A percentile compares a stretch with the other conserved stretches of the same genome.
Conservation (phyloP, 1,140 invertebrate species). For the Drosophila santomea region DNA sequence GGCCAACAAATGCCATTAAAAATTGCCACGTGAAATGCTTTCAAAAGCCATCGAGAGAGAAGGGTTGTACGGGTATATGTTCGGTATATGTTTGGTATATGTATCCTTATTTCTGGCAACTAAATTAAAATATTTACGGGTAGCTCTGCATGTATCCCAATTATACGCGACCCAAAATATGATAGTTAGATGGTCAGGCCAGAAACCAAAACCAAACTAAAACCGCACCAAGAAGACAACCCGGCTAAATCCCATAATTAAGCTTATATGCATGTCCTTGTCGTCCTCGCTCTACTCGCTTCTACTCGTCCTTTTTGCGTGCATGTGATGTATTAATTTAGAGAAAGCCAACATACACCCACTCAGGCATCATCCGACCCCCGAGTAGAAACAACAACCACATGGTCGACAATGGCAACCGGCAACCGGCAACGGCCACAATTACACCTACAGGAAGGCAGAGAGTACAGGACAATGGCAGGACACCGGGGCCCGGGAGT, state of each 20-base stretch:
- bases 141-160: conserved; percentile 62
- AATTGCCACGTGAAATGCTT: conserved; percentile 59
- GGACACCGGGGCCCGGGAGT: background rate
- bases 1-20: conserved; percentile 38
- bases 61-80: background rate
- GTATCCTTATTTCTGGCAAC: conserved; percentile 19
- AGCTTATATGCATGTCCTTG: conserved; percentile 47
- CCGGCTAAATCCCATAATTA: conserved; percentile 62
- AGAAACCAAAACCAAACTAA: conserved; percentile 17
- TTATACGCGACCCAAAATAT: conserved; percentile 66
- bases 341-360: conserved; percentile 39
- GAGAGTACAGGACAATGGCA: conserved; percentile 19
- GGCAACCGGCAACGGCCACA: conserved; percentile 60
- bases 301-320: conserved; percentile 36
- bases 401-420: conserved; percentile 55
- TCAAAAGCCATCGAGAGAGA: conserved; percentile 17
- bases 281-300: background rate
- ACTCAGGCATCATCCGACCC: background rate
- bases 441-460: conserved; percentile 50
- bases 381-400: conserved; percentile 15
- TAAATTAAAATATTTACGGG: conserved; percentile 45
- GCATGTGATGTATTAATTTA: conserved; percentile 77
- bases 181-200: conserved; percentile 41
- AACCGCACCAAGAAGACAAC: conserved; percentile 38
- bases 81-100: background rate